Conservation (phyloP, 2,797 vertebrate genomes). For the Ctenosaura bakeri region DNA sequence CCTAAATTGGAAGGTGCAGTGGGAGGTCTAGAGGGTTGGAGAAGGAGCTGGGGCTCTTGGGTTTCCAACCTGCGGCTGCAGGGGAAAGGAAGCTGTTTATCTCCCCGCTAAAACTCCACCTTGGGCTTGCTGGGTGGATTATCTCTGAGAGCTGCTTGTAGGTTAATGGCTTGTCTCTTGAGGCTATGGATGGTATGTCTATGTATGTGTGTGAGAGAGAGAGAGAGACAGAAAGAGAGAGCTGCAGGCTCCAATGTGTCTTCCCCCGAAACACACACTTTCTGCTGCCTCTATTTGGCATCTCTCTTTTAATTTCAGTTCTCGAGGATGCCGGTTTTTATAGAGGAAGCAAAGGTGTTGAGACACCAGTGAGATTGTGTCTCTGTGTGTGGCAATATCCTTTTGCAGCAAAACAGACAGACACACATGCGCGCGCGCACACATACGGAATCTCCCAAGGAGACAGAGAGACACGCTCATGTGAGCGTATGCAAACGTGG, state of each 20-base stretch:
- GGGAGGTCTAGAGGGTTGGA: neutral
- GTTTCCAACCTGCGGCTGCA: neutral
- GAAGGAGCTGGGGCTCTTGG: neutral
- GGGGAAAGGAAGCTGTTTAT: neutral
- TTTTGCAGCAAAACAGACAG: neutral
- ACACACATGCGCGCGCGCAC: neutral
- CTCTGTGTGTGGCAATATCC: neutral
- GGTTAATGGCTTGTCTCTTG: slow-evolving; percentile 21
- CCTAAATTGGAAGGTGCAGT: no score
- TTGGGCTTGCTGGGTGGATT: neutral
- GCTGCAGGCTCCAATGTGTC: neutral
- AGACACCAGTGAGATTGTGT: neutral
- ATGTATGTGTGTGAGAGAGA: neutral
- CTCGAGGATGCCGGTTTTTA: no score
- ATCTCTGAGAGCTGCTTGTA: neutral
- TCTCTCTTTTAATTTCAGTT: neutral
- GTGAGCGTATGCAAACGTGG: no score
- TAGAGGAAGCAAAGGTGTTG: neutral
- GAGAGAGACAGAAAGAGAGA: neutral
- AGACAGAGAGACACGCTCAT: neutral
- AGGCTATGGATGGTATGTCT: neutral
- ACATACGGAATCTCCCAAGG: neutral
- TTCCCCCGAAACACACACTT: neutral
- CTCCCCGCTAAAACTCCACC: neutral
- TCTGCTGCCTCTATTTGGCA: neutral